Conservation (phyloP, 1,140 invertebrate genomes). For the Zaprionus capensis region DNA sequence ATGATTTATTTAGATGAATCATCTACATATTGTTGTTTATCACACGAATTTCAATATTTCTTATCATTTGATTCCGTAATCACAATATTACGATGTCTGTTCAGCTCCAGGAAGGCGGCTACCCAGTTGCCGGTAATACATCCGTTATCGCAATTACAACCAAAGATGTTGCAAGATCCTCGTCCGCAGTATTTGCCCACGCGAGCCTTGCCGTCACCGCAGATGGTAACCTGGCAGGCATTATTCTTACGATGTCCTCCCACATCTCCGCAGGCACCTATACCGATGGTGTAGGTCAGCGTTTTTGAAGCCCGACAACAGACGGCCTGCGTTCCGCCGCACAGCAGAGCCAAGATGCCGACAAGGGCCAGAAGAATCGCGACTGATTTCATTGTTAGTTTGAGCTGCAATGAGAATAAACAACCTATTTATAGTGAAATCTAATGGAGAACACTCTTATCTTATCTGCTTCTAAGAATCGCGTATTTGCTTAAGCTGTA, state of each 20-base stretch:
- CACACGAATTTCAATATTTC: too few species aligned
- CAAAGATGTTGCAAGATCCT: conserved; percentile 16
- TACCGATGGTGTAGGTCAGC: background rate
- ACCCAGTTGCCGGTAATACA: conserved; percentile 20
- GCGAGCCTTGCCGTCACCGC: conserved; percentile 13
- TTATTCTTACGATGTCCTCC: background rate
- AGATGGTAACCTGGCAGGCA: conserved; percentile 20
- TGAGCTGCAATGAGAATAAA: background rate
- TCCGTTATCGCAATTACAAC: conserved; percentile 16
- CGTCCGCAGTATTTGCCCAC: conserved; percentile 33
- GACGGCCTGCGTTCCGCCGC: background rate
- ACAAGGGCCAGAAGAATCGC: background rate
- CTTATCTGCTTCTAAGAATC: conserved; percentile 1
- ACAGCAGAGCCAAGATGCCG: background rate
- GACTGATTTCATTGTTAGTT: conserved; percentile 14
- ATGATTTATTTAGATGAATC: too few species aligned
- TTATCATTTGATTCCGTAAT: too few species aligned
- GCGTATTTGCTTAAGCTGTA: background rate
- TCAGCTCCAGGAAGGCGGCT: too few species aligned
- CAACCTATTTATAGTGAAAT: background rate
- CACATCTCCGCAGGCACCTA: conserved; percentile 5
- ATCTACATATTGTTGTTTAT: too few species aligned
- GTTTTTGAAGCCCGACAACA: conserved; percentile 8
- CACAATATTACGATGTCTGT: too few species aligned
- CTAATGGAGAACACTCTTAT: background rate